These are phyloP conservation scores for Caloenas nicobarica DNA, from an alignment of 2,113 vertebrate genomes.

Conservation along the genomic window DNA sequence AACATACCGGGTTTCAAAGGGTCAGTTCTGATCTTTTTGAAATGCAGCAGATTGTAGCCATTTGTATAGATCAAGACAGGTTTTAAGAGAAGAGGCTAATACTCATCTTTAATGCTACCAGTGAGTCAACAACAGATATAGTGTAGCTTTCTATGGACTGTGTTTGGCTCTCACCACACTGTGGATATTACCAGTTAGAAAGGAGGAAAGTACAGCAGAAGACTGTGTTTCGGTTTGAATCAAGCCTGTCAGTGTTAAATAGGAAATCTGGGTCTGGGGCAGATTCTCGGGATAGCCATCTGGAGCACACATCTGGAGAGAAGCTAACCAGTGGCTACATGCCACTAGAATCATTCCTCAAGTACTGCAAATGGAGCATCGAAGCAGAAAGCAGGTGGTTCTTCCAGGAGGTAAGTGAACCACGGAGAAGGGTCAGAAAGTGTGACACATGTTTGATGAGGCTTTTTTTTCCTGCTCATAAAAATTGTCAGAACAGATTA, in stretches of 20 bases:
- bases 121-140: background rate
- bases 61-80: background rate
- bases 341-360: constrained; percentile 50
- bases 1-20: background rate
- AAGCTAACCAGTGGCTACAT: constrained; percentile 51
- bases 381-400: constrained; percentile 65
- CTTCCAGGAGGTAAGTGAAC: constrained; percentile 61
- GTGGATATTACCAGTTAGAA: background rate
- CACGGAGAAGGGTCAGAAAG: constrained; percentile 51
- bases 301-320: constrained; percentile 60
- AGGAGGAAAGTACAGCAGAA: background rate
- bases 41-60: background rate
- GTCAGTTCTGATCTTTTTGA: background rate
- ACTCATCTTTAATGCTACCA: background rate
- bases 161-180: background rate
- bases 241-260: background rate
- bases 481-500: constrained; percentile 60
- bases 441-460: background rate
- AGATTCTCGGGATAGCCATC: constrained; percentile 44
- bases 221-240: constrained; percentile 1
- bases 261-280: constrained; percentile 21
- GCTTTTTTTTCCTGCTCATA: background rate
- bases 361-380: constrained; percentile 55
- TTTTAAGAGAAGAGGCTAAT: background rate
- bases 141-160: fast-evolving